Percentiles rank a stretch among this genome's conserved stretches.
Conservation (phyloP, 1,140 invertebrate genomes). For the Drosophila pseudoananassae region DNA sequence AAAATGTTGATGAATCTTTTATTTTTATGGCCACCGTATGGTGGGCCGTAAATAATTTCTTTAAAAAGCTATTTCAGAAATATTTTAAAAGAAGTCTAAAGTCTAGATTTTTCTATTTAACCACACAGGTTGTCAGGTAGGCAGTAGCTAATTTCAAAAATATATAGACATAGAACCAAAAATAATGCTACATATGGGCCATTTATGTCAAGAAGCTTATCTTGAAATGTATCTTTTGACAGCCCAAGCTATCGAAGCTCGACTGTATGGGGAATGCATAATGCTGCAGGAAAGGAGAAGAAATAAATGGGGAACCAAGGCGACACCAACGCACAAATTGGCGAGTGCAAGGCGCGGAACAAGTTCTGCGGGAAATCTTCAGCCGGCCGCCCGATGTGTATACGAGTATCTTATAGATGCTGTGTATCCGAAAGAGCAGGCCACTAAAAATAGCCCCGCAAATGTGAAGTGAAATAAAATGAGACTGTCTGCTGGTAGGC, state of each 20-base stretch:
- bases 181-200: too few species aligned
- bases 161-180: too few species aligned
- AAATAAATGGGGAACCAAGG: slow-evolving; percentile 3
- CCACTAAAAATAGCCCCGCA: slow-evolving; percentile 70
- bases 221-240: not conserved
- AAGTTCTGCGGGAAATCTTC: slow-evolving; percentile 49
- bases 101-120: too few species aligned
- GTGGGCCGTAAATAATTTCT: not conserved
- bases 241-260: not conserved
- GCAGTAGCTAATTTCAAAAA: too few species aligned
- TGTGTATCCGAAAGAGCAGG: slow-evolving; percentile 49
- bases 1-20: not conserved
- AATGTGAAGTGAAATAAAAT: slow-evolving; percentile 74
- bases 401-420: slow-evolving; percentile 43
- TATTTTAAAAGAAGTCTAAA: not conserved
- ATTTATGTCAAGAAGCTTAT: not conserved
- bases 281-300: not conserved
- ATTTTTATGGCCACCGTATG: not conserved
- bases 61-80: not conserved
- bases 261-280: slow-evolving; percentile 17
- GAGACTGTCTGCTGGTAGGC: slow-evolving; percentile 58
- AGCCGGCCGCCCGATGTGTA: slow-evolving; percentile 24
- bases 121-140: too few species aligned
- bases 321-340: slow-evolving; percentile 56
- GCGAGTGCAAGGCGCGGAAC: slow-evolving; percentile 49